A percentile compares a stretch with the other conserved stretches of the same genome.
Conservation (phyloP, 2,888 invertebrate species). For the Caenorhabditis japonica region DNA sequence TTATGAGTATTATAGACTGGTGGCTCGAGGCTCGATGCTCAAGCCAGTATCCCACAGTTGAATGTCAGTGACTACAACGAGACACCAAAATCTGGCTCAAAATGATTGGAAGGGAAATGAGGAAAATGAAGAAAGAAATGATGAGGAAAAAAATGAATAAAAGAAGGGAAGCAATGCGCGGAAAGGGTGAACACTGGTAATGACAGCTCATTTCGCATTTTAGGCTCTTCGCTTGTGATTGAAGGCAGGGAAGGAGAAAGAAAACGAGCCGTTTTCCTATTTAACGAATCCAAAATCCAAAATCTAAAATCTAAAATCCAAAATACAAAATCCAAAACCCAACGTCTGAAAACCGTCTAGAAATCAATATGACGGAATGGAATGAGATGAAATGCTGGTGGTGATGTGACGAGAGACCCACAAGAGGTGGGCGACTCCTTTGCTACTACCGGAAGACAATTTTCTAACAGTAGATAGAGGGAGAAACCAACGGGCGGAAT, state of each 20-base stretch:
- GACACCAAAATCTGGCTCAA: background rate
- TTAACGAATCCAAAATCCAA: too few relatives aligned
- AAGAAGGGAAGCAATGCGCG: slow-evolving; percentile 1
- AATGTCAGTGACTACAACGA: slow-evolving; percentile 33
- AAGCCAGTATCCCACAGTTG: slow-evolving; percentile 41
- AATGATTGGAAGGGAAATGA: slow-evolving; percentile 27
- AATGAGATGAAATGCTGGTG: too few relatives aligned
- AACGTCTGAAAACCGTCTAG: too few relatives aligned
- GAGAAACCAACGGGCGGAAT: slow-evolving; percentile 48
- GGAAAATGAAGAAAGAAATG: slow-evolving; percentile 7
- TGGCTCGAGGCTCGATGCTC: slow-evolving; percentile 4
- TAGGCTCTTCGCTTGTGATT: slow-evolving; percentile 15
- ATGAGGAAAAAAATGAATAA: slow-evolving; percentile 1
- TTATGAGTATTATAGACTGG: slow-evolving; percentile 36
- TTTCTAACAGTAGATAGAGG: slow-evolving; percentile 44
- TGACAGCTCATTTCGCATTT: slow-evolving; percentile 53
- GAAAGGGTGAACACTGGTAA: slow-evolving; percentile 52
- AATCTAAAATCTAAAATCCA: too few relatives aligned
- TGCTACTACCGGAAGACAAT: slow-evolving; percentile 56
- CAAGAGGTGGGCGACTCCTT: slow-evolving; percentile 41
- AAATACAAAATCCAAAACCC: too few relatives aligned
- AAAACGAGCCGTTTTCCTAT: too few relatives aligned
- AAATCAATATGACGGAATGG: too few relatives aligned
- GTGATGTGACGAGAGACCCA: too few relatives aligned
- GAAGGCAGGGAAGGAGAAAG: too few relatives aligned